Evolutionary conservation across 2,113 vertebrate genomes (phyloP).

Genomic region (Ariopsis seemanni): DNA sequence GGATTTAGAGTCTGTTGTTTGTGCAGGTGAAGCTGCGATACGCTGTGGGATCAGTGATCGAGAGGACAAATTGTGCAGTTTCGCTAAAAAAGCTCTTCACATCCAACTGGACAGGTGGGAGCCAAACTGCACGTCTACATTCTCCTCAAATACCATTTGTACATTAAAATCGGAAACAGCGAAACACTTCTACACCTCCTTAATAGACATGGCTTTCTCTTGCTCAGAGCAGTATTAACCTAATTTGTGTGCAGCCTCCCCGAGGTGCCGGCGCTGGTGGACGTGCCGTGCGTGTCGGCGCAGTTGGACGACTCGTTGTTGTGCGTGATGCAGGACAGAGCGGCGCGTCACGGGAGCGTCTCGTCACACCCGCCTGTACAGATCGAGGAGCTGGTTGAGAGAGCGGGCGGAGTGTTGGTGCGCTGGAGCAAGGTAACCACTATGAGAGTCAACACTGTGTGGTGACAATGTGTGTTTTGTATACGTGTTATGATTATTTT

Average conservation of each 20-base stretch:
- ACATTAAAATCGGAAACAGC: not conserved
- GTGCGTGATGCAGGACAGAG: conserved; percentile 80
- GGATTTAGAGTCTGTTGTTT: not conserved
- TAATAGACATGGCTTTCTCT: not conserved
- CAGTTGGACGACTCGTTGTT: conserved; percentile 93
- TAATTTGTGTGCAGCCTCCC: conserved; percentile 77
- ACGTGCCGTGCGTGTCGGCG: conserved; percentile 92
- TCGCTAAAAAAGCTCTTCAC: conserved; percentile 93
- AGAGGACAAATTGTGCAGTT: conserved; percentile 87
- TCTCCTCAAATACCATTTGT: not conserved
- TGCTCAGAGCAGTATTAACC: not conserved
- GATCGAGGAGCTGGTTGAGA: conserved; percentile 92
- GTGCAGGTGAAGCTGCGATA: conserved; percentile 88
- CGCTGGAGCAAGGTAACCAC: conserved; percentile 91
- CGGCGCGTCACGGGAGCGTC: conserved; percentile 84
- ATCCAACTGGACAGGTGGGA: conserved; percentile 96
- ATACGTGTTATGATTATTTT: not conserved
- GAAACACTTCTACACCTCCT: no score
- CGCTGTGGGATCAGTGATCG: conserved; percentile 80
- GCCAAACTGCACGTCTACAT: not conserved
- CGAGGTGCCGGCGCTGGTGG: conserved; percentile 93
- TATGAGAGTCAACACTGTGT: no score
- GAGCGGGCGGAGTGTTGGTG: conserved; percentile 90
- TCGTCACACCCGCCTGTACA: conserved; percentile 92
- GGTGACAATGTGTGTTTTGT: no score